Conservation (phyloP, 2,888 invertebrate species). For the Drosophila mayaguana region DNA sequence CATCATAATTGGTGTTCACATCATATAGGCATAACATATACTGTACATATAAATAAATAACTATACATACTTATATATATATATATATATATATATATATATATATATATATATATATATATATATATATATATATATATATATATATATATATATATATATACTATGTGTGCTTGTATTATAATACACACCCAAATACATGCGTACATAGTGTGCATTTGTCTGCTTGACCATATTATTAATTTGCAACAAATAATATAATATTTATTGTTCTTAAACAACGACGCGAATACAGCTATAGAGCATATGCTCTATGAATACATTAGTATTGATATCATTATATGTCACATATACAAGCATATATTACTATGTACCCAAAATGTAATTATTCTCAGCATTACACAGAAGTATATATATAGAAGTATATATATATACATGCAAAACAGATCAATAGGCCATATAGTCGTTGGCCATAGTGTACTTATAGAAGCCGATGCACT, state of each 20-base stretch:
- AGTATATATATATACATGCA: background rate
- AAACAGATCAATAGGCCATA: too few relatives aligned
- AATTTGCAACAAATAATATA: conserved; percentile 16
- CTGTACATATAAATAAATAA: background rate
- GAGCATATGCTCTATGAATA: conserved; percentile 8
- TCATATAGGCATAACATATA: conserved; percentile 5
- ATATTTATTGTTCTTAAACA: conserved; percentile 10
- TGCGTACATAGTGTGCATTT: background rate
- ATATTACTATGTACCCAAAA: too few relatives aligned
- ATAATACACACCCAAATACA: conserved; percentile 3
- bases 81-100: conserved; percentile 10
- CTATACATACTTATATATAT: background rate
- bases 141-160: background rate
- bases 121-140: conserved; percentile 5
- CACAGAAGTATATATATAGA: background rate
- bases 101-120: conserved; percentile 7
- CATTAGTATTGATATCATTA: too few relatives aligned
- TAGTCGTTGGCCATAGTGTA: background rate
- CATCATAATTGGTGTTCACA: conserved; percentile 26
- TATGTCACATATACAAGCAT: too few relatives aligned
- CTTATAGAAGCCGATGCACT: background rate
- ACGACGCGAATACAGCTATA: conserved; percentile 18
- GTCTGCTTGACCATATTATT: conserved; percentile 6
- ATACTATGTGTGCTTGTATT: background rate
- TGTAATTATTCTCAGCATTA: too few relatives aligned